Percentiles rank a stretch among this genome's conserved stretches.
Evolutionary conservation across 2,113 vertebrate species (phyloP).

Genomic region (Megalops atlanticus): DNA sequence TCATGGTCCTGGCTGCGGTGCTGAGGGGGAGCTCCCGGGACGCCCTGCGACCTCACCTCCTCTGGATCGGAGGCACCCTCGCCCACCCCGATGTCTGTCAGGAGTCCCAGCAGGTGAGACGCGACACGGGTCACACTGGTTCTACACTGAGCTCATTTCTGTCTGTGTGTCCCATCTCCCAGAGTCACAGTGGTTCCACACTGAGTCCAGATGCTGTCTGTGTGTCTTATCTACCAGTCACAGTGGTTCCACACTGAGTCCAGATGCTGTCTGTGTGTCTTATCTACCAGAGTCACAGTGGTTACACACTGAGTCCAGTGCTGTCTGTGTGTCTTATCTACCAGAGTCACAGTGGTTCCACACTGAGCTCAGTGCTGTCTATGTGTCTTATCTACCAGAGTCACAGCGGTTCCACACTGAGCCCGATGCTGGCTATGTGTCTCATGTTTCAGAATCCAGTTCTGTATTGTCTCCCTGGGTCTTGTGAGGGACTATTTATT

Average conservation of each 20-base stretch:
- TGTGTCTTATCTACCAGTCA: neutral
- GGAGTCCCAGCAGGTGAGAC: slow-evolving; percentile 81
- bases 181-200: neutral
- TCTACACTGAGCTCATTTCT: neutral
- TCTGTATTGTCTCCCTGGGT: too few species aligned
- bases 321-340: neutral
- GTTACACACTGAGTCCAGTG: neutral
- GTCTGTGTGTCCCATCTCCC: neutral
- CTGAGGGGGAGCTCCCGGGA: slow-evolving; percentile 77
- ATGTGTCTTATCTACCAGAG: too few species aligned
- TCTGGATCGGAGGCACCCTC: slow-evolving; percentile 64
- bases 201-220: neutral
- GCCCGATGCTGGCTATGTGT: neutral
- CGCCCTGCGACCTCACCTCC: slow-evolving; percentile 75
- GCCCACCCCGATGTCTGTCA: slow-evolving; percentile 74
- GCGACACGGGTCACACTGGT: neutral
- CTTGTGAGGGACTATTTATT: neutral
- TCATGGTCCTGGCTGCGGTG: slow-evolving; percentile 80
- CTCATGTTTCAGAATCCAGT: too few species aligned
- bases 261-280: too few species aligned
- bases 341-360: too few species aligned
- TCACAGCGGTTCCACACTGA: too few species aligned
- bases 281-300: too few species aligned
- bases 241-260: neutral
- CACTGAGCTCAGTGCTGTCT: too few species aligned